These are phyloP conservation scores for Pipra filicauda DNA, from an alignment of 2,113 vertebrate genomes.

Conservation along the genomic window DNA sequence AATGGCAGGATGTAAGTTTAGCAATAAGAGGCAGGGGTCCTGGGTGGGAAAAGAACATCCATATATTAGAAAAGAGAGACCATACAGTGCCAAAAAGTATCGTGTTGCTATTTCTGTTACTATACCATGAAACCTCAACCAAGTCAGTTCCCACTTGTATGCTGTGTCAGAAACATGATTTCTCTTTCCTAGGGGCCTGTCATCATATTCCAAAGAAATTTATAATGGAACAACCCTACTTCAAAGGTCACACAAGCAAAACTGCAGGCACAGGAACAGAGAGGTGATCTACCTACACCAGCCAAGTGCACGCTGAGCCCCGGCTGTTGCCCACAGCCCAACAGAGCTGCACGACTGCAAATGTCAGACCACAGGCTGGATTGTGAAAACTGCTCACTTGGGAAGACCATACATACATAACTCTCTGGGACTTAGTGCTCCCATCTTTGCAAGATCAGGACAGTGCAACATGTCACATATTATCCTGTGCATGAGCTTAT, in stretches of 20 bases:
- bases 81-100: background rate
- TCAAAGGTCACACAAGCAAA: background rate
- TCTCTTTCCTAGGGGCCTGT: background rate
- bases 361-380: background rate
- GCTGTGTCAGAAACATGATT: background rate
- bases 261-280: background rate
- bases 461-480: background rate
- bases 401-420: background rate
- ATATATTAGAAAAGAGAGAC: background rate
- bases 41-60: background rate
- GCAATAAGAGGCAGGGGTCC: background rate
- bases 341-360: background rate
- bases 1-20: constrained; percentile 5
- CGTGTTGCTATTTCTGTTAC: background rate
- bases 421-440: background rate
- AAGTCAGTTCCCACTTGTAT: background rate
- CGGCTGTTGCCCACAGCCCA: background rate
- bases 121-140: background rate
- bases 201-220: background rate
- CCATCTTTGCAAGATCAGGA: background rate
- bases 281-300: background rate
- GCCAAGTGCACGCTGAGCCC: rapidly evolving
- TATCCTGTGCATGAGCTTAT: background rate
- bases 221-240: background rate
- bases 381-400: background rate